Evolutionary conservation across 2,113 vertebrate genomes (phyloP), one percentile per base, ranked within the genome.

Genomic region (Thryonomys swinderianus): DNA sequence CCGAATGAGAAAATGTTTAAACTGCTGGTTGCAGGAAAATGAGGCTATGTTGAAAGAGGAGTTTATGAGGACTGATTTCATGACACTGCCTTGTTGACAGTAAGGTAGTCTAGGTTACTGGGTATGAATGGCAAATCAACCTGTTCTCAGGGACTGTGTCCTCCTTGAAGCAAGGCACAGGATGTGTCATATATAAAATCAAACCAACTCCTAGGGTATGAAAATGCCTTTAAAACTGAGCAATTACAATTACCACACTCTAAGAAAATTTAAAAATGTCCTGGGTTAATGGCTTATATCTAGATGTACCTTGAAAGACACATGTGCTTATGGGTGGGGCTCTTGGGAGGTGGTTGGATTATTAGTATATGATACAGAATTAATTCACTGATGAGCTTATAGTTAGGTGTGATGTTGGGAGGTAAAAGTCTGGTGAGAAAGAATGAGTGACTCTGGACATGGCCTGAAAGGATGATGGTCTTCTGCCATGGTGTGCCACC

Each of bases 1-100:
- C 67, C 92, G 94, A 94, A 91, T 80, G 94, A 53, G 86, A 94
- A 96, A 93, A 61, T 0, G 37, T 95, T 97, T 96, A 76, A 66
- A 83, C 5, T 42, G 23, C 48, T 78, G 55, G 9, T 18, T 81
- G 30, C 37, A 71, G 95, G 81, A 90, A 80, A 88, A 85, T 51
- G 82, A 85, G 59, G 51, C 34, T 4, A 1, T 67, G 2, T 7
- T 62, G 55, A 94, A 82, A 51, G 74, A 74, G 55, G 18, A 64
- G 18, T n/a, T 25, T 30, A 12, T 34, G 20, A 90, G 14, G 14
- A 21, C 27, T 5, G 48, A 90, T 67, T 78, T 96, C 69, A 57
- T 32, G 81, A 67, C 59, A 37, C 18, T 59, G 5, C 20, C 1
- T 51, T 59, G 37, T 79, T 40, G 25, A 88, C 83, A 69, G 23